Percentiles rank a stretch among this genome's conserved stretches.
phyloP scores from a whole-genome alignment of 2,113 vertebrate genomes.

The Meleagris gallopavo region DNA sequence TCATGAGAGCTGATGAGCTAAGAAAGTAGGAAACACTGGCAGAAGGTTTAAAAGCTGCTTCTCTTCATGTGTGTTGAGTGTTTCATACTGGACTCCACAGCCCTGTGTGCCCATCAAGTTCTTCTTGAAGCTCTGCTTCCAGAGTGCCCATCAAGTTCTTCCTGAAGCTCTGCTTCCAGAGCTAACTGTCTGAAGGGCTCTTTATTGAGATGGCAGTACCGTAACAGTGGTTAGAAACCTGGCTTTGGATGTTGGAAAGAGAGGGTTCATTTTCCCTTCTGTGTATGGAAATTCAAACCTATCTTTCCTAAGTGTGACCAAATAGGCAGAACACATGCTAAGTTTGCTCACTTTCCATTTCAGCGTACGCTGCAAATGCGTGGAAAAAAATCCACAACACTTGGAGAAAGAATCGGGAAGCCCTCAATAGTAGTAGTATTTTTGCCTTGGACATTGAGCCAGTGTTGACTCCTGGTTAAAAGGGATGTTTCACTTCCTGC shows the following conservation, averaged over 20 bases:
- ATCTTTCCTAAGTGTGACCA: neutral
- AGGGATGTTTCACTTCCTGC: neutral
- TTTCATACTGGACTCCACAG: neutral
- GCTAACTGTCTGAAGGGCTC: neutral
- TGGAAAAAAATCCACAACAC: neutral
- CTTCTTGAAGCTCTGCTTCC: no score
- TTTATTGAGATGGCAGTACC: neutral
- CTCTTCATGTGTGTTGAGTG: neutral
- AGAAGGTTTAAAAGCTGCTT: neutral
- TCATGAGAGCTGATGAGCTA: neutral
- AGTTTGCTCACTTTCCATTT: slow-evolving; percentile 16
- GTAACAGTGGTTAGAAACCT: neutral
- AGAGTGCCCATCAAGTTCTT: neutral
- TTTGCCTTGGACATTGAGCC: neutral
- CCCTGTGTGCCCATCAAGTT: no score
- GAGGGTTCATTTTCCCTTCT: neutral
- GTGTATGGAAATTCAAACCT: neutral
- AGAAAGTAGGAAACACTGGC: neutral
- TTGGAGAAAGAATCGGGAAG: neutral
- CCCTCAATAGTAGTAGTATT: neutral
- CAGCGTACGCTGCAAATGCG: fast-evolving
- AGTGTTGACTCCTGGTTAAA: neutral
- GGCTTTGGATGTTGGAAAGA: neutral
- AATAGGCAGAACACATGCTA: neutral
- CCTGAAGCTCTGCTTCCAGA: neutral